Conservation (phyloP, 92 coral and sea anemone species). For the Ricordea florida region DNA sequence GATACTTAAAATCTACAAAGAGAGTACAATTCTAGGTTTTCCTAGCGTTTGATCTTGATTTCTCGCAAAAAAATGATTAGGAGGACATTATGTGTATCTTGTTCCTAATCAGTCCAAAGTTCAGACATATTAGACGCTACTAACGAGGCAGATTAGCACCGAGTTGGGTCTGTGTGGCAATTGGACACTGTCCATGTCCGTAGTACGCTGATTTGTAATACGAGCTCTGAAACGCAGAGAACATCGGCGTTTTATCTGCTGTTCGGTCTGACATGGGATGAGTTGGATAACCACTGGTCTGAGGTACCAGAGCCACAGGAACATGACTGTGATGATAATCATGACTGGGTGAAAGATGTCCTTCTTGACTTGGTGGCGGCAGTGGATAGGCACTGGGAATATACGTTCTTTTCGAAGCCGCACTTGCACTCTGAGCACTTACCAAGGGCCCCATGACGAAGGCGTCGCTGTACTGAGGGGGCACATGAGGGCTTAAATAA, state of each 20-base stretch:
- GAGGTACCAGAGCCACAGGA: conserved; percentile 72
- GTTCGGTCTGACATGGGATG: conserved; percentile 64
- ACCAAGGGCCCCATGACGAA: conserved; percentile 76
- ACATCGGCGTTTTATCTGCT: conserved; percentile 48
- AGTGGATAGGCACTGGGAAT: conserved; percentile 44
- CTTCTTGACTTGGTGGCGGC: conserved; percentile 45
- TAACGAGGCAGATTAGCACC: conserved; percentile 38
- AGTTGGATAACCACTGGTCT: conserved; percentile 65
- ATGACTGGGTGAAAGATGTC: conserved; percentile 47
- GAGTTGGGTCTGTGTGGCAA: conserved; percentile 49
- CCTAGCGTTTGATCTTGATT: no score
- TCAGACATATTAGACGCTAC: neutral
- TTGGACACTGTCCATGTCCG: conserved; percentile 42
- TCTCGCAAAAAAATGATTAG: neutral
- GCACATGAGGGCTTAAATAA: conserved; percentile 81
- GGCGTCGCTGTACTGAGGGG: conserved; percentile 78
- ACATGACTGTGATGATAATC: conserved; percentile 70
- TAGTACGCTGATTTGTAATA: conserved; percentile 74
- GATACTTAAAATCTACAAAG: no score
- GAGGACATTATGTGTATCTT: neutral
- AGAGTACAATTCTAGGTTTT: no score
- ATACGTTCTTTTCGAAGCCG: conserved; percentile 56
- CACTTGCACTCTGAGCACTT: conserved; percentile 6
- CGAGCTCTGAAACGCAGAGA: conserved; percentile 57
- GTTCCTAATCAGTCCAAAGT: neutral